phyloP scores from a whole-genome alignment of 1,140 invertebrate genomes.

The Drosophila kepulauana region DNA sequence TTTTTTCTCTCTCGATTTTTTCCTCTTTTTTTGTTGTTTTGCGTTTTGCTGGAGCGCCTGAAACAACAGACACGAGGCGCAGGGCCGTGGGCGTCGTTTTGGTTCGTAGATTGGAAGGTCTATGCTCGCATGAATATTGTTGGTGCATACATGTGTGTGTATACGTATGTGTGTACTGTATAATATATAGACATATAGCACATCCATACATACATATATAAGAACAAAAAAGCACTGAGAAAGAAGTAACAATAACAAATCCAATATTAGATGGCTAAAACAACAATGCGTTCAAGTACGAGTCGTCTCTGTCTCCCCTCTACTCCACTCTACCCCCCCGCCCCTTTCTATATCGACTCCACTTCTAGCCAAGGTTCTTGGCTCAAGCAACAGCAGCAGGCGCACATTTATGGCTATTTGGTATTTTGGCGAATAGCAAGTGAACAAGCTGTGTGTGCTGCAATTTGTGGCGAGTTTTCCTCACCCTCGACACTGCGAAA shows the following conservation, averaged over 20 bases:
- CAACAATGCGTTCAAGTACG: conserved; percentile 67
- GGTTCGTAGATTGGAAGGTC: conserved; percentile 23
- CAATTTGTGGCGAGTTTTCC: conserved; percentile 31
- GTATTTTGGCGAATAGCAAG: conserved; percentile 40
- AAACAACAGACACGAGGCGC: conserved; percentile 72
- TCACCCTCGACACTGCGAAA: neutral
- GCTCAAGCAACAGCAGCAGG: conserved; percentile 21
- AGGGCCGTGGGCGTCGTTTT: conserved; percentile 42
- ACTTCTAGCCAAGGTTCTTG: conserved; percentile 25
- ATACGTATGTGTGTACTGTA: conserved; percentile 23
- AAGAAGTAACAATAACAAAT: conserved; percentile 78
- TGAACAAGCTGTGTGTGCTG: conserved; percentile 46
- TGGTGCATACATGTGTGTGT: conserved; percentile 51
- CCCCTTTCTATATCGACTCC: too few relatives aligned
- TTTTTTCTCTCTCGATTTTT: conserved; percentile 5
- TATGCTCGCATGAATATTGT: conserved; percentile 70
- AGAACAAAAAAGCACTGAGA: conserved; percentile 34
- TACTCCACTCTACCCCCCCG: too few relatives aligned
- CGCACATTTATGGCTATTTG: conserved; percentile 71
- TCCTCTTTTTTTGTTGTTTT: neutral
- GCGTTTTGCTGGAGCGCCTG: conserved; percentile 36
- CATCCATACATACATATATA: conserved; percentile 9
- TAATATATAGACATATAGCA: conserved; percentile 34
- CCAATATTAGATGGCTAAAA: conserved; percentile 77
- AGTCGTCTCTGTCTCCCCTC: conserved; percentile 4